Evolutionary conservation across 2,113 vertebrate genomes (phyloP).

Genomic region (Alligator sinensis): DNA sequence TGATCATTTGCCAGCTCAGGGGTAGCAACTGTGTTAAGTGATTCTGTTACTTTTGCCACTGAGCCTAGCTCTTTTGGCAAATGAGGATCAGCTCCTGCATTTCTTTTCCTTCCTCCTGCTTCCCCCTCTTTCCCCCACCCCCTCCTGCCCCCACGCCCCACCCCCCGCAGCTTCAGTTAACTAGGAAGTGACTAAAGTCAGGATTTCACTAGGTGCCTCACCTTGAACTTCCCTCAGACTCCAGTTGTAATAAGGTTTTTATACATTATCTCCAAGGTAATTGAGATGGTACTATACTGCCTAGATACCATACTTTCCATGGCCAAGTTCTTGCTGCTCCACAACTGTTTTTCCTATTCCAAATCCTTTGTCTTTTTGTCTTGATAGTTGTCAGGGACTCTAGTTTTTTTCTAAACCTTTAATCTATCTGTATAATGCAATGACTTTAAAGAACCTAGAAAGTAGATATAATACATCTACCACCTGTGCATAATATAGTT

Average conservation of each 20-base stretch:
- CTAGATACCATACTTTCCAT: neutral
- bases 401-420: neutral
- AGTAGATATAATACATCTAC: neutral
- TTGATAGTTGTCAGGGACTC: neutral
- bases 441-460: neutral
- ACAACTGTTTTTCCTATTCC: neutral
- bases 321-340: neutral
- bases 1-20: rapidly evolving
- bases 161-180: neutral
- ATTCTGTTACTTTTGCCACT: neutral
- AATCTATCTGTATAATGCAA: neutral
- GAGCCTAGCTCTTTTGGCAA: neutral
- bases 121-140: too few species aligned
- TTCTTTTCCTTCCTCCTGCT: too few species aligned
- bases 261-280: neutral
- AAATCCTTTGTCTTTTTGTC: neutral
- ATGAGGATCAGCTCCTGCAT: neutral
- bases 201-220: neutral
- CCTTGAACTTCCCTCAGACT: neutral
- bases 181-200: neutral
- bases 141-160: too few species aligned
- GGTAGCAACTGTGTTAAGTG: neutral
- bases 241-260: neutral
- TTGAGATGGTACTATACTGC: neutral
- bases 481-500: neutral